Base-by-base conservation (phyloP, 2,888 invertebrate species). In the Fragum sueziense region DNA sequence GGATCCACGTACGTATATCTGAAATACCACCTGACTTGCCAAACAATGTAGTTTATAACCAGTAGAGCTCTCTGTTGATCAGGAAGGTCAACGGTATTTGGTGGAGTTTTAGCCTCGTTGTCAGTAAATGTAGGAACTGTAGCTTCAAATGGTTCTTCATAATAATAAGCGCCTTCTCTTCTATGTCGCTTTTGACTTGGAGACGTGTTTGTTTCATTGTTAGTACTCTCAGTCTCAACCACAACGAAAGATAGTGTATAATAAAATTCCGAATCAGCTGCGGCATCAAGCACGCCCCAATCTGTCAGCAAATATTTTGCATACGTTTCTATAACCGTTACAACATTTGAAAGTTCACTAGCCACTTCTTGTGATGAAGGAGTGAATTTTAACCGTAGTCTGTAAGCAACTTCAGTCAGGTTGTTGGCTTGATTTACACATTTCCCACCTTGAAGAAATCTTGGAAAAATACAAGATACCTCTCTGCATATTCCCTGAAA, bases 401-500 rank as follows among this genome's bases (percentile, higher is more conserved):
- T 65, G 29, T 71, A 79, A 4, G 57, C 33, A 2, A 79, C 52
- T 29, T 70, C 79, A 27, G 59, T 59, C 11, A 79, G 25, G 4
- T 37, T n/a, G 2, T 74, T 33, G 4, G 67, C 72, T 6, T 52
- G 4, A 33, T 79, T 68, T 1, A 75, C 70, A 34, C 79, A 79
- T 4, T 54, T 6, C 6, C 74, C 71, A 22, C 47, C 54, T 33
- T 71, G 29, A 2, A 72, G 22, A 2, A 57, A 31, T 47, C 74
- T 79, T 0, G 79, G 79, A 29, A 74, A 71, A 27, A 54, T 17
- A 31, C 79, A 79, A 0, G n/a, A 25, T 17, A 71, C 29, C 17
- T 70, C 71, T 37, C 79, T 52, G 34, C 79, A 79, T 4, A 68
- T 34, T 4, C 61, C 51, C 79, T 79, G 72, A 22, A 74, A 74